Base-by-base conservation (phyloP, 2,888 invertebrate species). In the Diloba caeruleocephala region DNA sequence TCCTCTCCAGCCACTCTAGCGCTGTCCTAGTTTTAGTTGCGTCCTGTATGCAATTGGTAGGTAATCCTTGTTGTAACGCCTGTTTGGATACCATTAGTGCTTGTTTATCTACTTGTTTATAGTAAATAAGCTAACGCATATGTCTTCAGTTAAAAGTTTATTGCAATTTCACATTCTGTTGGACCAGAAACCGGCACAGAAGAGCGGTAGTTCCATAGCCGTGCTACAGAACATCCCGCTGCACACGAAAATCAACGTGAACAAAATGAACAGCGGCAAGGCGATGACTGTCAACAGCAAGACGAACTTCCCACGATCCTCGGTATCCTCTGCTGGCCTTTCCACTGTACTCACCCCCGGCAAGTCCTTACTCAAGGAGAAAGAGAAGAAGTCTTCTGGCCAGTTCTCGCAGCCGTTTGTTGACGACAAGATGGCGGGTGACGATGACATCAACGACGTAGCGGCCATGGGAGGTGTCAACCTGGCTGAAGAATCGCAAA, bases 391-490 rank as follows among this genome's bases (percentile, higher is more conserved):
- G 78, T 88, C 94, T 0, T 58, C 82, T 0, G 70, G 75, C 19
- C 85, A 83, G 60, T 87, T 78, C 66, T 70, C 82, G 65, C 91
- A 80, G 49, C 82, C 85, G 9, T 91, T 82, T 55, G 85, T 74
- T 0, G 90, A 94, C 81, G 94, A 93, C 85, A 94, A 92, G 83
- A 94, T 91, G 91, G 95, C 95, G 59, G 98, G 97, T 32, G 98
- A 98, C 80, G 99, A 99, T 84, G 99, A 99, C 86, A 98, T 99
- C 79, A 99, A 99, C 82, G 99, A 99, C 92, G 99, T 99, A 9
- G 99, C 99, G 21, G 98, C 99, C 7, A 99, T 99, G 99, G 99
- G 99, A 62, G 99, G 99, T 41, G 99, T 99, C 46, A 99, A 99
- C 92, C 94, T 99, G 77, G 97, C 97, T 0, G 99, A 99, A 90